phyloP scores from a whole-genome alignment of 2,113 vertebrate species.

The Catagonus wagneri region DNA sequence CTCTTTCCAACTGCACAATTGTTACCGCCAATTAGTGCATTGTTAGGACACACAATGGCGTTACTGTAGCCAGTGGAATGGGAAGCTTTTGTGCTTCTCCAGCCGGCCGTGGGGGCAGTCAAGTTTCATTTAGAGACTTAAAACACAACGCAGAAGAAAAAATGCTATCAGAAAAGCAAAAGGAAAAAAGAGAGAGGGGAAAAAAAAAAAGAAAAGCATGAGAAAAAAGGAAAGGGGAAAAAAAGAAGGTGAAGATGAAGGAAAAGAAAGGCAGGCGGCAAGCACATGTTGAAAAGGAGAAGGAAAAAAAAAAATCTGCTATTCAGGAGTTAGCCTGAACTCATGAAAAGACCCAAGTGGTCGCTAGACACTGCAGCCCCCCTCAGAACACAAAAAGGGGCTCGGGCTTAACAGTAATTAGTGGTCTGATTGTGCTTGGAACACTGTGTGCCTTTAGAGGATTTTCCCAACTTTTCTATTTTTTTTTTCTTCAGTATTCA shows the following conservation, averaged over 20 bases:
- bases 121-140: conserved; percentile 95
- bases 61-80: conserved; percentile 93
- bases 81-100: conserved; percentile 95
- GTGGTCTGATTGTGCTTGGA: conserved; percentile 86
- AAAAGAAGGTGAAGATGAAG: conserved; percentile 61
- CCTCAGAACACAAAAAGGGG: conserved; percentile 87
- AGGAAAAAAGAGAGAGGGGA: conserved; percentile 81
- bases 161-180: conserved; percentile 94
- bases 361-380: conserved; percentile 45
- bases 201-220: conserved; percentile 83
- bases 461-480: conserved; percentile 84
- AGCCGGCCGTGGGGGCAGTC: conserved; percentile 96
- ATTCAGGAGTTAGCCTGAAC: conserved; percentile 85
- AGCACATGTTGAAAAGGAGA: conserved; percentile 52
- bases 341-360: conserved; percentile 87
- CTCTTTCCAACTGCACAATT: conserved; percentile 80
- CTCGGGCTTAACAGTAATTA: conserved; percentile 89
- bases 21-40: conserved; percentile 97
- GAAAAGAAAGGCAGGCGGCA: conserved; percentile 47
- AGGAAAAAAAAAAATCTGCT: conserved; percentile 70
- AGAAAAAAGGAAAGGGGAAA: conserved; percentile 84
- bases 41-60: conserved; percentile 95
- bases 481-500: conserved; percentile 73
- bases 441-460: conserved; percentile 83
- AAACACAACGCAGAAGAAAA: conserved; percentile 91